Evolutionary conservation across 2,888 invertebrate genomes (phyloP), one percentile per base, ranked within the genome.

Genomic region (Cabera pusaria): DNA sequence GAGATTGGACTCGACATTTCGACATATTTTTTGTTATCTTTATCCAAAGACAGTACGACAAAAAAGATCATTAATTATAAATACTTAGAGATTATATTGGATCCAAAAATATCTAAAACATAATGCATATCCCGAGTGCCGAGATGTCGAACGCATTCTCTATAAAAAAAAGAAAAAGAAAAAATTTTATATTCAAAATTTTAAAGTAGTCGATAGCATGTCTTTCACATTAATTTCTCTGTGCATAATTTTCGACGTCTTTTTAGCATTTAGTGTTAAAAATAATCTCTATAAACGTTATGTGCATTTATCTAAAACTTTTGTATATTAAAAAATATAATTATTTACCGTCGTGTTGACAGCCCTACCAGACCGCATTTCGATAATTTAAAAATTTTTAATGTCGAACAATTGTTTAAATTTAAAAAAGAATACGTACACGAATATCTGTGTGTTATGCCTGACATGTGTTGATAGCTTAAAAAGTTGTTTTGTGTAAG

Each of bases 151-250:
- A 62, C 55, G 60, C 66, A 64, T 59, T 71, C 74, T 78, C 68
- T 56, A 34, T 39, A 37, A 41, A 63, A 67, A 3, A n/a, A 69
- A 65, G 62, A 68, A 68, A 66, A 69, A 72, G 52, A 71, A 73
- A 84, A 77, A 80, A 71, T 82, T 84, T 86, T 86, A 86, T 86
- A 87, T 84, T 85, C 82, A 72, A 85, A 85, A 81, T 84, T 84
- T 76, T 78, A 76, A 81, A 75, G 70, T 86, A 87, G 85, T 85
- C 83, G 82, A 81, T 85, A 85, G 75, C 80, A 81, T 77, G 68
- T 74, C 69, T 72, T 73, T 72, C 70, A 67, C 59, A 49, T 80
- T 77, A 56, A 56, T 72, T 76, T 78, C 70, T 74, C 70, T 74
- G 67, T 73, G 74, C 72, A 77, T 83, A 72, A 78, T 82, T 84